A percentile compares a stretch with the other conserved stretches of the same genome.
Conservation (phyloP, 2,113 vertebrate species). For the Mastomys natalensis region DNA sequence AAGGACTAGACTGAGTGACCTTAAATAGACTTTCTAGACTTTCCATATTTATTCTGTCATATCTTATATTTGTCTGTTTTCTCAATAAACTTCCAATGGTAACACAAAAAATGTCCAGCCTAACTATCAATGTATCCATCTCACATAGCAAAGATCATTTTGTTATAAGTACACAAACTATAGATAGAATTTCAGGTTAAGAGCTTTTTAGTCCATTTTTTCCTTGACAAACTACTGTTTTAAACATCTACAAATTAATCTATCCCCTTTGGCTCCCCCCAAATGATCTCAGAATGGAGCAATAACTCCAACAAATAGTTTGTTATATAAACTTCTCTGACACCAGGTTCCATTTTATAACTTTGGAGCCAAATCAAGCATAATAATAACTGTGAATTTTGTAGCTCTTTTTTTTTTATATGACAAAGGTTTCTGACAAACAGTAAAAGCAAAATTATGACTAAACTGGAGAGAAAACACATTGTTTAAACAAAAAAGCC, state of each 20-base stretch:
- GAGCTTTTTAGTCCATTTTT: not conserved
- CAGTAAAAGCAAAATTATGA: constrained; percentile 55
- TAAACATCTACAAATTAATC: constrained; percentile 23
- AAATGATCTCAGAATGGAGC: not conserved
- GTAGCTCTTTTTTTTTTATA: constrained; percentile 5
- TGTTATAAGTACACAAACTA: constrained; percentile 13
- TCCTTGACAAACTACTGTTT: constrained; percentile 9
- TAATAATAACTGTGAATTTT: constrained; percentile 29
- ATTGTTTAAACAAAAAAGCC: constrained; percentile 8
- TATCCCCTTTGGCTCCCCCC: not conserved
- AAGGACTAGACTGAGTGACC: not conserved
- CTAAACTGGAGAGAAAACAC: not conserved
- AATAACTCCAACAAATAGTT: constrained; percentile 24
- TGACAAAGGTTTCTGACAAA: constrained; percentile 18
- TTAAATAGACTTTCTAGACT: not conserved
- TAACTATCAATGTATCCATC: not conserved
- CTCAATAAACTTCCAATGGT: not conserved
- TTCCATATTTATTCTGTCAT: not conserved
- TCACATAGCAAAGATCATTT: not conserved
- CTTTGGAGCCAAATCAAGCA: constrained; percentile 13
- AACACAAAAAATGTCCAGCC: not conserved
- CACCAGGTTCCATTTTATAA: not conserved
- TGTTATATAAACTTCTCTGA: constrained; percentile 30
- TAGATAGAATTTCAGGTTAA: not conserved
- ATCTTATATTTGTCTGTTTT: constrained; percentile 24